Evolutionary conservation across 2,797 vertebrate genomes (phyloP), one percentile per base, ranked within the genome.

Genomic region (Poeciliopsis gracilis): DNA sequence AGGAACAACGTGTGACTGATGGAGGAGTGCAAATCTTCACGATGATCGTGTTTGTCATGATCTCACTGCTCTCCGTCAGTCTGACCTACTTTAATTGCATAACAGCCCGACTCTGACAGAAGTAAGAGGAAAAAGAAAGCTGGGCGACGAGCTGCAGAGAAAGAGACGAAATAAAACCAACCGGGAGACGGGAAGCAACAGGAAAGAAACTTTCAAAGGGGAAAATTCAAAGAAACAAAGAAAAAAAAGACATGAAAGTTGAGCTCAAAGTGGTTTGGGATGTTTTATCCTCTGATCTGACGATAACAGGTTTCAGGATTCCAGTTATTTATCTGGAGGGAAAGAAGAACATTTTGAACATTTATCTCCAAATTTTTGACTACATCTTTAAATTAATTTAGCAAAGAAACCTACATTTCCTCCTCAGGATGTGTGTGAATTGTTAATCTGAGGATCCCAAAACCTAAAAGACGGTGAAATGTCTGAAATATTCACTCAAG

Each of bases 61-160:
- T 80, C 79, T 57, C 53, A 46, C 79, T 80, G 79, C 73, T 80
- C 79, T 63, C 79, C 61, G 79, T 72, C 79, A 72, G 55, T 43
- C 63, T 88, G 83, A 83, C 83, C 82, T 77, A 85, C 81, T 83
- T 85, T 72, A 63, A 79, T 79, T 66, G 78, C 66, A 75, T 83
- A 82, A 84, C 79, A 53, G 30, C 69, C 53, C 18, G 23, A 75
- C 47, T 43, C 53, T 23, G 36, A 72, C 38, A 72, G 59, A 74
- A 77, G 61, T 51, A 71, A 23, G 53, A 77, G 66, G 55, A 66
- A 70, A 6, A 23, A 69, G 51, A 71, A 59, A 72, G 59, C 51
- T 15, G 66, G 30, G 66, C 28, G 2, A 67, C 10, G 55, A 57
- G 67, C 33, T 47, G 67, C 38, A 47, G 59, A 30, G 46, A 73